phyloP scores from a whole-genome alignment of 1,140 invertebrate genomes.

The Whitmania pigra region DNA sequence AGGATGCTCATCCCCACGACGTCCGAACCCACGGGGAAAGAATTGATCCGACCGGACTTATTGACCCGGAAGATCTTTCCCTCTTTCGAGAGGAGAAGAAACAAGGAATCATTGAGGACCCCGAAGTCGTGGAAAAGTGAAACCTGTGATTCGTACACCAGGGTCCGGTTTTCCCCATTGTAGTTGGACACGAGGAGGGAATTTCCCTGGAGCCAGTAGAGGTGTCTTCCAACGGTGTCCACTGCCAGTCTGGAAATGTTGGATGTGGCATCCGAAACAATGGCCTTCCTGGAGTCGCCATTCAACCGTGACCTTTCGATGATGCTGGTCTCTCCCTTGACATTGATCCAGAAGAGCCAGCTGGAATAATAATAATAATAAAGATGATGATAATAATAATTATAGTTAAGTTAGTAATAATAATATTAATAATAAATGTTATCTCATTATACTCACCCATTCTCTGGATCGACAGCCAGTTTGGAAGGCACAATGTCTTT shows the following conservation, averaged over 20 bases:
- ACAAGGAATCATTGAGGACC: no score
- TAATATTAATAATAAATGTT: slow-evolving; percentile 15
- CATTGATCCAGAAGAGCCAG: slow-evolving; percentile 12
- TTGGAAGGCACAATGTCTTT: slow-evolving; percentile 77
- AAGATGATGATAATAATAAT: neutral
- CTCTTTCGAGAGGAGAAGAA: slow-evolving; percentile 31
- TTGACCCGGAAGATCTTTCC: slow-evolving; percentile 5
- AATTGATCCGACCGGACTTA: no score
- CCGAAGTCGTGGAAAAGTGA: no score
- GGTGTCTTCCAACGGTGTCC: neutral
- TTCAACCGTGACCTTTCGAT: slow-evolving; percentile 8
- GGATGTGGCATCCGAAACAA: neutral
- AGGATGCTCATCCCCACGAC: no score
- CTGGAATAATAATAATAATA: slow-evolving; percentile 2
- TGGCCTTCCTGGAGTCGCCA: neutral
- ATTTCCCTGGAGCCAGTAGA: neutral
- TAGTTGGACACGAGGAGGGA: no score
- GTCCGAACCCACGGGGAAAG: no score
- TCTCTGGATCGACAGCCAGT: slow-evolving; percentile 75
- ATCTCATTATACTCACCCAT: slow-evolving; percentile 52
- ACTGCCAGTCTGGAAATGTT: neutral
- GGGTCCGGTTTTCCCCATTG: no score
- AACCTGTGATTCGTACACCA: no score
- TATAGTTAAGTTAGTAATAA: no score
- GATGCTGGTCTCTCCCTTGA: neutral